Evolutionary conservation across 2,113 vertebrate genomes (phyloP).

Genomic region (Halichoerus grypus): DNA sequence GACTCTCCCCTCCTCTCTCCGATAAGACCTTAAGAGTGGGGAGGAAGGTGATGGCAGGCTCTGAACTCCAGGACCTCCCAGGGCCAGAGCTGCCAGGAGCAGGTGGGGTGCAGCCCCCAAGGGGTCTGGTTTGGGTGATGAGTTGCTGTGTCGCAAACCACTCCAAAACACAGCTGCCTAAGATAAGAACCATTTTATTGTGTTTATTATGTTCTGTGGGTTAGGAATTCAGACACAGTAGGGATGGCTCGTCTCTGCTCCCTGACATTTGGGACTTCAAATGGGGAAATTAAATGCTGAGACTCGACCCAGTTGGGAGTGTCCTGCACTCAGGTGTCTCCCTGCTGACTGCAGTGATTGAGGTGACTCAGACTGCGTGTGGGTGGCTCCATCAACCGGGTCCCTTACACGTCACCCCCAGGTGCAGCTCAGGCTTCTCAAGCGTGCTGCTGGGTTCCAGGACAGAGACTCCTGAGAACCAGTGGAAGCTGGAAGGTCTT

Average conservation of each 20-base stretch:
- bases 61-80: not conserved
- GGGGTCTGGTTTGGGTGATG: not conserved
- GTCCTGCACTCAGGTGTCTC: not conserved
- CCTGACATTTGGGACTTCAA: not conserved
- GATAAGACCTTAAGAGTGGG: not conserved
- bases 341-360: not conserved
- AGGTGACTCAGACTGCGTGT: not conserved
- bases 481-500: not conserved
- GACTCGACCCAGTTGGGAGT: not conserved
- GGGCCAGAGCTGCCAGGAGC: not conserved
- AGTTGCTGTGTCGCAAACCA: no score
- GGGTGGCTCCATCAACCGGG: not conserved
- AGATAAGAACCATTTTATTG: not conserved
- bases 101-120: not conserved
- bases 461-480: not conserved
- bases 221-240: not conserved
- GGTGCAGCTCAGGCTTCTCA: no score
- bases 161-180: not conserved
- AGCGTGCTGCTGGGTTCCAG: not conserved
- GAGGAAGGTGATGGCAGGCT: not conserved
- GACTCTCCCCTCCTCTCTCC: not conserved
- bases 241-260: not conserved
- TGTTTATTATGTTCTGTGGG: not conserved
- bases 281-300: not conserved
- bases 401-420: not conserved